A percentile compares a stretch with the other conserved stretches of the same genome.
These are phyloP conservation scores for Oncorhynchus nerka DNA, from an alignment of 2,113 vertebrate genomes.

Conservation along the genomic window DNA sequence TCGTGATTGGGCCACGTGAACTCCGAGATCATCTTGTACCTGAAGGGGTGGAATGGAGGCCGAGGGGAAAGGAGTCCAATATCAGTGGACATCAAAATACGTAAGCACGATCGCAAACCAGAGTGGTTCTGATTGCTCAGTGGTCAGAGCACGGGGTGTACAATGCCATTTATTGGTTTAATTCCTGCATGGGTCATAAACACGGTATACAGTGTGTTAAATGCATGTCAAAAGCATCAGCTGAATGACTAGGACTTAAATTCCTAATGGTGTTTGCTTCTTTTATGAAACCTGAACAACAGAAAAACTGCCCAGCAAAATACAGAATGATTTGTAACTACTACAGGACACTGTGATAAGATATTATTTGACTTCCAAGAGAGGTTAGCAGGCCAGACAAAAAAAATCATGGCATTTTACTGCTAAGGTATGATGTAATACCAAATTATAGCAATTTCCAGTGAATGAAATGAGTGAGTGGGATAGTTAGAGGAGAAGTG, in stretches of 20 bases:
- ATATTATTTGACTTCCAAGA: background rate
- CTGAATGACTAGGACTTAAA: too few relatives aligned
- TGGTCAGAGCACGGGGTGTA: too few relatives aligned
- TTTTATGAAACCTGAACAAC: too few relatives aligned
- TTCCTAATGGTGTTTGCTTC: too few relatives aligned
- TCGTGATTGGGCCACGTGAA: slow-evolving; percentile 98
- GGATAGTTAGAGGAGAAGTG: slow-evolving; percentile 22
- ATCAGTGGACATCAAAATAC: too few relatives aligned
- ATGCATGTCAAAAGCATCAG: too few relatives aligned
- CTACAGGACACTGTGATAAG: background rate
- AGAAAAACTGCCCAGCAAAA: background rate
- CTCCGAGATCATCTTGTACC: slow-evolving; percentile 98
- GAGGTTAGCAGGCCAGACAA: background rate
- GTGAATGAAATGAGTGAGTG: background rate
- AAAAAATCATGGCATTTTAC: background rate
- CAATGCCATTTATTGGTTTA: too few relatives aligned
- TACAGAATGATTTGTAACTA: background rate
- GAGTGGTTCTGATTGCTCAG: too few relatives aligned
- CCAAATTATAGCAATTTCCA: background rate
- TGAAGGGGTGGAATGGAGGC: slow-evolving; percentile 42
- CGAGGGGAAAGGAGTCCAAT: too few relatives aligned
- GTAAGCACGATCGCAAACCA: too few relatives aligned
- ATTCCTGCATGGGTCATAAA: too few relatives aligned
- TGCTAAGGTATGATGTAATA: slow-evolving; percentile 19
- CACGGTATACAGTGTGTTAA: too few relatives aligned